Percentiles rank a stretch among this genome's conserved stretches.
These are phyloP conservation scores for Plagodis pulveraria DNA, from an alignment of 2,888 invertebrate species.

Conservation along the genomic window DNA sequence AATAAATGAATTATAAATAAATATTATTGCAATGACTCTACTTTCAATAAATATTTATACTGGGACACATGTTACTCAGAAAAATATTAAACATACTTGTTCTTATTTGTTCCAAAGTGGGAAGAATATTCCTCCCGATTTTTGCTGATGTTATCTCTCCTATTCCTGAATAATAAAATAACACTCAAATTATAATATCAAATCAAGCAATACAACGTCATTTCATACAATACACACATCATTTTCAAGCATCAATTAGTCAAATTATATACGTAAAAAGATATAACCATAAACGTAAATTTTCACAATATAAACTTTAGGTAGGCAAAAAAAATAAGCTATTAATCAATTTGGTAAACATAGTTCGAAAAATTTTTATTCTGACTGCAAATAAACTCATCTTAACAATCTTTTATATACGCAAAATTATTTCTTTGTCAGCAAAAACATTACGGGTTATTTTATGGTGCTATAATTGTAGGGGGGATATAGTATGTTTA, in stretches of 20 bases:
- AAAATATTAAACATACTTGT: conserved; percentile 74
- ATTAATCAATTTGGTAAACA: too few species aligned
- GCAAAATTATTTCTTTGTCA: too few species aligned
- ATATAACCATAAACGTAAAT: too few species aligned
- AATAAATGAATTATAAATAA: neutral
- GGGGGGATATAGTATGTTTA: too few species aligned
- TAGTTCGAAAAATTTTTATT: too few species aligned
- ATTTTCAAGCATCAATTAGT: neutral
- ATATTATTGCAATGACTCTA: neutral
- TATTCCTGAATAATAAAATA: conserved; percentile 76
- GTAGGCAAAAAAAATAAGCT: too few species aligned
- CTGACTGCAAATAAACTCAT: too few species aligned
- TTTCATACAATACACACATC: neutral
- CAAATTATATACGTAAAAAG: neutral
- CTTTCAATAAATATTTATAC: conserved; percentile 65
- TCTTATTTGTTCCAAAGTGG: conserved; percentile 72
- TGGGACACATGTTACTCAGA: conserved; percentile 45
- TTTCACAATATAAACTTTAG: too few species aligned
- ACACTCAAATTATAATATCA: conserved; percentile 34
- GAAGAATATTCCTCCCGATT: conserved; percentile 74
- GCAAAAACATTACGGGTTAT: too few species aligned
- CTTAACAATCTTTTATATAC: too few species aligned
- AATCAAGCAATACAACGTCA: neutral
- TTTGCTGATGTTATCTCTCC: conserved; percentile 76
- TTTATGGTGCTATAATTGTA: too few species aligned